These are phyloP conservation scores for Nyctereutes procyonoides DNA, from an alignment of 2,113 vertebrate species.

Conservation along the genomic window DNA sequence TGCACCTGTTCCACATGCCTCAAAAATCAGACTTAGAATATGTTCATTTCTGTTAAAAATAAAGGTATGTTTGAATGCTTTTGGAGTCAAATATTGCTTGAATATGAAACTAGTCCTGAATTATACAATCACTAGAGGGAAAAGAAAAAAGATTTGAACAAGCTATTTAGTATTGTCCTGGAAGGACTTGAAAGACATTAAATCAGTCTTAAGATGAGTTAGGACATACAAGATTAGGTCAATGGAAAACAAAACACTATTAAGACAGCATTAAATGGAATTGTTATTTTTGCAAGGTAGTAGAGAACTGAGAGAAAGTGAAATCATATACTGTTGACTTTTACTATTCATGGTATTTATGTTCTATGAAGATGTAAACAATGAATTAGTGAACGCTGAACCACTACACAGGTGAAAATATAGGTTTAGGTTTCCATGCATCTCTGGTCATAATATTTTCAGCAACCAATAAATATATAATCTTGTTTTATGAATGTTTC, in stretches of 20 bases:
- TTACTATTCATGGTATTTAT: not conserved
- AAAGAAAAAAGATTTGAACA: conserved; percentile 33
- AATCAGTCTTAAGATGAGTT: conserved; percentile 44
- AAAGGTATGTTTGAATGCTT: not conserved
- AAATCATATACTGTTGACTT: not conserved
- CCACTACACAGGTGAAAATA: not conserved
- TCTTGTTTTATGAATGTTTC: not conserved
- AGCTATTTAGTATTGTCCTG: not conserved
- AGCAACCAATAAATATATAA: not conserved
- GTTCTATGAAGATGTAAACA: not conserved
- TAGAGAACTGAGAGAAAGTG: conserved; percentile 21
- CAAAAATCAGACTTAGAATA: conserved; percentile 39
- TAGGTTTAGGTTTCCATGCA: not conserved
- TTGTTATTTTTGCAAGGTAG: conserved; percentile 8
- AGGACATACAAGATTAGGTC: conserved; percentile 5
- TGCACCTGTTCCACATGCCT: not conserved
- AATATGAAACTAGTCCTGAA: not conserved
- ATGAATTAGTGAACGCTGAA: not conserved
- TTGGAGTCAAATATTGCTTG: not conserved
- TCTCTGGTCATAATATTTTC: not conserved
- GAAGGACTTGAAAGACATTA: conserved; percentile 31
- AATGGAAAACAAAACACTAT: not conserved
- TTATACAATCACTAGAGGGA: not conserved
- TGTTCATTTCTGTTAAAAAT: conserved; percentile 41
- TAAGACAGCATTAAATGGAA: not conserved